A percentile compares a stretch with the other conserved stretches of the same genome.
These are phyloP conservation scores for Leguminivora glycinivorella DNA, from an alignment of 1,140 invertebrate species.

Conservation along the genomic window DNA sequence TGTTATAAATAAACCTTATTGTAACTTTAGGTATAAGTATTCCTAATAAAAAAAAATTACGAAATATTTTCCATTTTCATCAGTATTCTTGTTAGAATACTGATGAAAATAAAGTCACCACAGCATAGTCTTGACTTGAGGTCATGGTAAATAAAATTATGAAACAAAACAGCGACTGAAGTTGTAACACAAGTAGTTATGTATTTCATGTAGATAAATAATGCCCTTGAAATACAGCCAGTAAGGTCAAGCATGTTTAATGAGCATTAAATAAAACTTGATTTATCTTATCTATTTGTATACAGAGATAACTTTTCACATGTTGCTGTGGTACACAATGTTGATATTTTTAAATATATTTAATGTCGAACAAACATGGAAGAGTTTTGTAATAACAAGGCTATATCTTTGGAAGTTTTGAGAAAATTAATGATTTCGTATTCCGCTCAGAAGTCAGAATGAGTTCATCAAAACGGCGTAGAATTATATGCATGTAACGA, in stretches of 20 bases:
- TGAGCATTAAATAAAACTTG: conserved; percentile 15
- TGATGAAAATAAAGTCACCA: not conserved
- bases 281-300: conserved; percentile 18
- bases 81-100: not conserved
- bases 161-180: not conserved
- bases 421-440: too few species aligned
- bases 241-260: conserved; percentile 17
- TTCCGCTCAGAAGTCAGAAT: too few species aligned
- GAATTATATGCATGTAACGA: too few species aligned
- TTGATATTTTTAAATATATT: not conserved
- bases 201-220: conserved; percentile 5
- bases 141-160: not conserved
- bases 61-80: too few species aligned
- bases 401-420: too few species aligned
- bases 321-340: conserved; percentile 7
- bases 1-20: too few species aligned
- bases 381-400: too few species aligned
- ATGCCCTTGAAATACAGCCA: not conserved
- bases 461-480: too few species aligned
- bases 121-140: not conserved
- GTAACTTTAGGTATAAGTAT: too few species aligned
- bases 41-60: too few species aligned
- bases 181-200: not conserved
- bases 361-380: not conserved
- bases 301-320: conserved; percentile 23